Conservation (phyloP, 2,888 invertebrate genomes). For the Chymomyza procnemis region DNA sequence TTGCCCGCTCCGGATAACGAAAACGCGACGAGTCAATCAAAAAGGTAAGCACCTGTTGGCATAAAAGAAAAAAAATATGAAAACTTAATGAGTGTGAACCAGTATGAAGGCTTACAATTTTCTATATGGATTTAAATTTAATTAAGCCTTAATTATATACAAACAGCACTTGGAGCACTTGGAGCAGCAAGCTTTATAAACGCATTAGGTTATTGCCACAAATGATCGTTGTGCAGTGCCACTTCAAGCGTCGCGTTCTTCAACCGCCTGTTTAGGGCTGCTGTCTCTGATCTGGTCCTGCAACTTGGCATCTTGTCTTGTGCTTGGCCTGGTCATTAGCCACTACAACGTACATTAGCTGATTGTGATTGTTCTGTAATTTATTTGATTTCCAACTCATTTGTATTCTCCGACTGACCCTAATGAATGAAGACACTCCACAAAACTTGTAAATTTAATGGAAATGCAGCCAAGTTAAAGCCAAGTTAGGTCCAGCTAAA, state of each 20-base stretch:
- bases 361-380: constrained; percentile 65
- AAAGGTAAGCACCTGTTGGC: constrained; percentile 87
- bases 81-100: neutral
- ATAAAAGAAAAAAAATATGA: constrained; percentile 27
- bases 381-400: constrained; percentile 58
- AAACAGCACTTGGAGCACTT: neutral
- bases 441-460: neutral
- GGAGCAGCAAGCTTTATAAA: constrained; percentile 42
- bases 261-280: neutral
- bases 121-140: constrained; percentile 61
- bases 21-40: constrained; percentile 96
- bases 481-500: neutral
- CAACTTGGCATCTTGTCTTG: constrained; percentile 1
- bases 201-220: constrained; percentile 34
- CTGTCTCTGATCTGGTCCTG: neutral
- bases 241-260: neutral
- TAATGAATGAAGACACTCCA: constrained; percentile 40
- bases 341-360: constrained; percentile 60
- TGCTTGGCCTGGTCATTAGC: constrained; percentile 52
- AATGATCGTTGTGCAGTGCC: constrained; percentile 7
- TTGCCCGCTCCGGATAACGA: constrained; percentile 97
- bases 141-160: constrained; percentile 52
- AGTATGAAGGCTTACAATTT: constrained; percentile 37
- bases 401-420: constrained; percentile 41
- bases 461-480: neutral